Percentiles rank a stretch among this genome's conserved stretches.
Evolutionary conservation across 2,113 vertebrate species (phyloP).

Genomic region (Sitta europaea): DNA sequence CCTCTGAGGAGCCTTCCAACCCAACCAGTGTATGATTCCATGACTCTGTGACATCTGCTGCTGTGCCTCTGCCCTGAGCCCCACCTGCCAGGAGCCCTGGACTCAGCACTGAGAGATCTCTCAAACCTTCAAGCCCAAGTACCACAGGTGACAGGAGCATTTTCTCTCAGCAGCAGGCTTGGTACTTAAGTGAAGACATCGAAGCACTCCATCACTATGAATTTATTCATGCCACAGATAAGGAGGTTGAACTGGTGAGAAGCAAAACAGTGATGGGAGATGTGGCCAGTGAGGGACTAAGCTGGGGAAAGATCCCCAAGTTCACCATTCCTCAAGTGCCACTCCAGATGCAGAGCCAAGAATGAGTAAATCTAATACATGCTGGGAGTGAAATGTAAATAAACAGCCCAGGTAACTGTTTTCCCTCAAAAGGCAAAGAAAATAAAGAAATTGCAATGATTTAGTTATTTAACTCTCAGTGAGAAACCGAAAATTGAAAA

Average conservation of each 20-base stretch:
- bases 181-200: neutral
- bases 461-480: constrained; percentile 20
- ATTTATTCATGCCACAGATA: neutral
- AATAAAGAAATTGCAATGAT: neutral
- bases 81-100: neutral
- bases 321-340: neutral
- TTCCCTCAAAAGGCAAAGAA: constrained; percentile 9
- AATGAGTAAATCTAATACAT: neutral
- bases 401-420: neutral
- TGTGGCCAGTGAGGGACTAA: neutral
- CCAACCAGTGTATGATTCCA: neutral
- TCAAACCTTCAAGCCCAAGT: neutral
- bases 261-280: neutral
- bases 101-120: neutral
- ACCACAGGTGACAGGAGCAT: neutral
- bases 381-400: neutral
- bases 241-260: neutral
- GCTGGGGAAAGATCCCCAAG: neutral
- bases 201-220: neutral
- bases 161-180: neutral
- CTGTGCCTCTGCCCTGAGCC: neutral
- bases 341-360: neutral
- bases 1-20: neutral
- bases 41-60: neutral
- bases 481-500: constrained; percentile 15